phyloP scores from a whole-genome alignment of 2,888 invertebrate genomes.

The Deilephila elpenor region DNA sequence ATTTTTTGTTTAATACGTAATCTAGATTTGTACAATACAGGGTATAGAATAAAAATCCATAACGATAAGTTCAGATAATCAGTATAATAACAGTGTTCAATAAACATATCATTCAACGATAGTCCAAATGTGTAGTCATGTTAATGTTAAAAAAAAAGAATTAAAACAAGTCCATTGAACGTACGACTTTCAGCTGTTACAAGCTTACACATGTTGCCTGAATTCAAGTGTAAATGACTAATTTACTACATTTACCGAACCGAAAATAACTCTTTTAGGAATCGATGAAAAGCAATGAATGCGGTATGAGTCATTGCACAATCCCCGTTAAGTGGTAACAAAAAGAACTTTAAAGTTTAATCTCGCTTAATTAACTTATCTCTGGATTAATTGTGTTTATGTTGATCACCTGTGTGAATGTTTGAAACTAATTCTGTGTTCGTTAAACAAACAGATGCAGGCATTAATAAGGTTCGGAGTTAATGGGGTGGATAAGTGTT shows the following conservation, averaged over 20 bases:
- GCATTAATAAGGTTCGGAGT: conserved; percentile 18
- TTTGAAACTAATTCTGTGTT: conserved; percentile 19
- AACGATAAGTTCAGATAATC: too few relatives aligned
- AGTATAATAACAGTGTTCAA: too few relatives aligned
- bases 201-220: background rate
- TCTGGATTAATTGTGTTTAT: conserved; percentile 15
- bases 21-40: too few relatives aligned
- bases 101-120: background rate
- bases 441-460: conserved; percentile 4
- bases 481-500: conserved; percentile 18
- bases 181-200: conserved; percentile 22
- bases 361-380: conserved; percentile 14
- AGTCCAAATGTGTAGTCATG: background rate
- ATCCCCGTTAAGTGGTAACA: background rate
- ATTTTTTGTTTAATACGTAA: too few relatives aligned
- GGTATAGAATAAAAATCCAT: too few relatives aligned
- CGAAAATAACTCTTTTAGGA: conserved; percentile 18
- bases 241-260: background rate
- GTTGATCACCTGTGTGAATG: conserved; percentile 15
- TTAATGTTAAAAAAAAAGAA: background rate
- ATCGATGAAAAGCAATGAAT: conserved; percentile 8
- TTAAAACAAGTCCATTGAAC: conserved; percentile 11
- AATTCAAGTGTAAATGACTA: conserved; percentile 7
- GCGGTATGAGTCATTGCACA: background rate
- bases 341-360: background rate